Conservation (phyloP, 2,113 vertebrate species). For the Condylura cristata region DNA sequence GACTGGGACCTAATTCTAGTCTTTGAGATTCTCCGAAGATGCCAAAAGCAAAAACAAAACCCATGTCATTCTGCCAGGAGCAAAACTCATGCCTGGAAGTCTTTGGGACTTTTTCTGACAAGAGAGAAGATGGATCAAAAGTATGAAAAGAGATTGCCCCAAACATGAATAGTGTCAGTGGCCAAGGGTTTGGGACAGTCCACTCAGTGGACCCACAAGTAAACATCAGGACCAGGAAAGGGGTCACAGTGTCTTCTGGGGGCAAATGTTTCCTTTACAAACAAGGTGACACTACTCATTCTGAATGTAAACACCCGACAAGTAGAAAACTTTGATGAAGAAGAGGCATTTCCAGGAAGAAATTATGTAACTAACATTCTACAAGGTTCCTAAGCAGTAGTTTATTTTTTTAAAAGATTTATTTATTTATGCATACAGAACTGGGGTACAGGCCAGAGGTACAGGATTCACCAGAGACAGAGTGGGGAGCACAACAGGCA, state of each 20-base stretch:
- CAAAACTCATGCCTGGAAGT: background rate
- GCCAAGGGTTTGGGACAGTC: background rate
- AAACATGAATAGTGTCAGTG: background rate
- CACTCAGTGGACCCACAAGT: rapidly evolving
- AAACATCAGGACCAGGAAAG: background rate
- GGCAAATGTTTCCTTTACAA: background rate
- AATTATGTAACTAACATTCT: background rate
- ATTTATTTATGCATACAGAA: no score
- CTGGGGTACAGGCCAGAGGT: no score
- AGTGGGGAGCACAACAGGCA: no score
- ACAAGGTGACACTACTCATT: background rate
- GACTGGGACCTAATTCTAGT: background rate
- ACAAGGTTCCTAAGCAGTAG: background rate
- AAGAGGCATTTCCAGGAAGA: background rate
- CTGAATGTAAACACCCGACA: background rate
- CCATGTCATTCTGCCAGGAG: background rate
- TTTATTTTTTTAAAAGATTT: no score
- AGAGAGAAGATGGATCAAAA: background rate
- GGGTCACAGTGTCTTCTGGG: background rate
- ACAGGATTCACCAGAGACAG: no score
- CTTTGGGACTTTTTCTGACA: background rate
- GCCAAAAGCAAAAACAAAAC: background rate
- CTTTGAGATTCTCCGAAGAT: background rate
- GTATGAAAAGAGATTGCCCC: background rate
- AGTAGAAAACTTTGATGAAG: background rate